phyloP scores from a whole-genome alignment of 2,797 vertebrate genomes.

The Platyrinchus mystaceus region DNA sequence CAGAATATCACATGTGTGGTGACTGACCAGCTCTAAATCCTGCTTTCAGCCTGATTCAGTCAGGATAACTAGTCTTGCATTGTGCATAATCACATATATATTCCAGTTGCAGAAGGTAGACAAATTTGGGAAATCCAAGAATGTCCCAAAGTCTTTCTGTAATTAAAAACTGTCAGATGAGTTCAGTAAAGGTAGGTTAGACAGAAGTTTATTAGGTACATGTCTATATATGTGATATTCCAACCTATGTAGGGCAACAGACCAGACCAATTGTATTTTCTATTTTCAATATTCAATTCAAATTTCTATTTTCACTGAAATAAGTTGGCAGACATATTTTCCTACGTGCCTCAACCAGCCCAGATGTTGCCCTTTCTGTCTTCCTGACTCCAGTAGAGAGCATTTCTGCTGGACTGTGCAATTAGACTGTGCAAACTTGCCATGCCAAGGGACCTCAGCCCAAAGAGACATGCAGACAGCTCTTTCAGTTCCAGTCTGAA shows the following conservation, averaged over 20 bases:
- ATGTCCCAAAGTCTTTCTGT: not conserved
- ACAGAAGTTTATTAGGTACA: not conserved
- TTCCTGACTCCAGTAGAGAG: not conserved
- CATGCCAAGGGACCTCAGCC: not conserved
- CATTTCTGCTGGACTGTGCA: not conserved
- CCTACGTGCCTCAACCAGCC: accelerated
- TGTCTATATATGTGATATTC: not conserved
- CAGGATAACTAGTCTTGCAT: not conserved
- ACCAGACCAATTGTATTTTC: not conserved
- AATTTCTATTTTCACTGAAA: not conserved
- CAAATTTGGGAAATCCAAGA: not conserved
- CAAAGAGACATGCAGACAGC: not conserved
- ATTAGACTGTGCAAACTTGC: not conserved
- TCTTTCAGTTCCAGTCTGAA: not conserved
- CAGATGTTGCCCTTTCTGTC: not conserved
- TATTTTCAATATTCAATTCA: too few species aligned
- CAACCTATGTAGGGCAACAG: not conserved
- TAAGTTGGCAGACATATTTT: not conserved
- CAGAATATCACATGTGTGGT: not conserved
- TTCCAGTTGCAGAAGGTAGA: not conserved
- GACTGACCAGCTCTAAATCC: not conserved
- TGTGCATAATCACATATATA: not conserved
- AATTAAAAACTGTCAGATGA: not conserved
- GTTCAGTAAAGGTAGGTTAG: not conserved
- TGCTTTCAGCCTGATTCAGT: not conserved